These are phyloP conservation scores for Coremacera marginata DNA, from an alignment of 2,888 invertebrate genomes.

Conservation along the genomic window DNA sequence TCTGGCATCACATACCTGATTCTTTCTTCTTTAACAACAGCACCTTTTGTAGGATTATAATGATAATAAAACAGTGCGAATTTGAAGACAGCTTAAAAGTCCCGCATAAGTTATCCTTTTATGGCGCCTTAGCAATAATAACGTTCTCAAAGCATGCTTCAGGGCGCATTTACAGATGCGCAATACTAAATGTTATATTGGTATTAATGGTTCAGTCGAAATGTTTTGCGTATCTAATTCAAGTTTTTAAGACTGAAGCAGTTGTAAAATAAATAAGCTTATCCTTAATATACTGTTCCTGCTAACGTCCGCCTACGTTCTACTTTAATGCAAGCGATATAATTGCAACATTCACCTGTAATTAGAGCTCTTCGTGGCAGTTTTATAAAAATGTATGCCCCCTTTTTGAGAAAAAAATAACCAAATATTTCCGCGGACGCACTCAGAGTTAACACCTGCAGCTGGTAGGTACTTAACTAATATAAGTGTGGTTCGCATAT, in stretches of 20 bases:
- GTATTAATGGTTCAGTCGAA: neutral
- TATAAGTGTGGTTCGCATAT: too few species aligned
- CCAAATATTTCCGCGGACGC: too few species aligned
- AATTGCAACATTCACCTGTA: neutral
- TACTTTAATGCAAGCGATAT: too few species aligned
- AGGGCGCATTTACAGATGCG: neutral
- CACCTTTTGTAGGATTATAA: neutral
- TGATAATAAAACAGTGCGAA: neutral
- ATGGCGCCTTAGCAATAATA: conserved; percentile 21
- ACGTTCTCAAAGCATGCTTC: neutral
- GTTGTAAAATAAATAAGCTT: too few species aligned
- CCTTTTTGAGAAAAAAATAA: too few species aligned
- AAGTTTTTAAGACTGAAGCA: too few species aligned
- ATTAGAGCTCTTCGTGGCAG: neutral
- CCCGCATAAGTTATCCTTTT: neutral
- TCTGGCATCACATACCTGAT: neutral
- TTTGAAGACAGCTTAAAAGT: conserved; percentile 5
- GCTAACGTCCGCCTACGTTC: too few species aligned
- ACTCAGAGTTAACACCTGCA: too few species aligned
- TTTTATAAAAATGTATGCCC: neutral
- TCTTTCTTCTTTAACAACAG: neutral
- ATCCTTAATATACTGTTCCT: too few species aligned
- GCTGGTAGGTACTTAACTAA: too few species aligned
- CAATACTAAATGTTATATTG: neutral
- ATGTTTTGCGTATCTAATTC: neutral